Base-by-base conservation (phyloP, 2,113 vertebrate species). In the Ophthalmotilapia sp. region DNA sequence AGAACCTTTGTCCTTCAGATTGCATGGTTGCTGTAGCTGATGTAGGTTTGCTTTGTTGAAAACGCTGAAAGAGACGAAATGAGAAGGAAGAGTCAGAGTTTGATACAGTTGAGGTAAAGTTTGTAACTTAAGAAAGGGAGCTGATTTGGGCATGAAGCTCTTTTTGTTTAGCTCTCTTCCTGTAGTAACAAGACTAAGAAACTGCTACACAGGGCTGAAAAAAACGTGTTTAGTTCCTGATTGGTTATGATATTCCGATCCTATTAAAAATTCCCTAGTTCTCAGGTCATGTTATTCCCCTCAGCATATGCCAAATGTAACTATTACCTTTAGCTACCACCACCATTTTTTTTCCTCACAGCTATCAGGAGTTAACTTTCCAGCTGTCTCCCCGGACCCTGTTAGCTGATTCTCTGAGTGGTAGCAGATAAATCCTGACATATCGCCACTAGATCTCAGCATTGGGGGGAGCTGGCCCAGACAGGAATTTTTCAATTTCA, bases 1-100 rank as follows among this genome's bases (percentile, higher is more conserved):
- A 84, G 75, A 88, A 70, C 84, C 79, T 81, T 87, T 87, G 68
- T 87, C 91, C 55, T 75, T 96, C 98, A 99, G 97, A 99, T 98
- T 26, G 98, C 98, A 40, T 99, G 98, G 97, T 99, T 99, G 97
- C 97, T 99, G 93, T 99, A 99, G 97, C 97, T 98, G 97, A 99
- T 99, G 81, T 99, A 99, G 85, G 98, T 99, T 96, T 99, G 99
- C 94, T 98, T 99, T 95, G 97, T 97, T 13, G 97, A 95, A 96
- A 98, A 97, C 38, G 95, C 99, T 99, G 96, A 79, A 92, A 91
- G 85, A 93, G 90, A 95, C 51, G 14, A 77, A 68, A 80, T 19
- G 89, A 90, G 77, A 95, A 93, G 47, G 93, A 82, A 95, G 80
- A 94, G 26, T 90, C 38, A 85, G 73, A 42, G 79, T 75, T 42